phyloP scores from a whole-genome alignment of 2,113 vertebrate species.

The Paradoxurus hermaphroditus region DNA sequence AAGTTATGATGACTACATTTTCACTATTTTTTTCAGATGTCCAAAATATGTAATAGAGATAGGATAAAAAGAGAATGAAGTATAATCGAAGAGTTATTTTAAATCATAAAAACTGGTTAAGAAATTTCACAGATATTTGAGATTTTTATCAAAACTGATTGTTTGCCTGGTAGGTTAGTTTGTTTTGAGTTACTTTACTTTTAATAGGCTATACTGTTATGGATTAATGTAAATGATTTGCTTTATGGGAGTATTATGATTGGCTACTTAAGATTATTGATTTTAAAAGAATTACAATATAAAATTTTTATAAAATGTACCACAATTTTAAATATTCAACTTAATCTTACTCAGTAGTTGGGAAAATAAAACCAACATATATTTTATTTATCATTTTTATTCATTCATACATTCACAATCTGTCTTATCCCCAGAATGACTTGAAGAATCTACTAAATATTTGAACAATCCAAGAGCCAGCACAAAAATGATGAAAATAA shows the following conservation, averaged over 20 bases:
- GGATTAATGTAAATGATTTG: not conserved
- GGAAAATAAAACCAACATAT: not conserved
- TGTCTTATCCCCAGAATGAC: not conserved
- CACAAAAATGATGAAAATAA: slow-evolving; percentile 20
- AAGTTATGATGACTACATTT: not conserved
- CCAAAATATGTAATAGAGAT: not conserved
- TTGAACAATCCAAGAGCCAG: not conserved
- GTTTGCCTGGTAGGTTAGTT: not conserved
- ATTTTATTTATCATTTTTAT: slow-evolving; percentile 11
- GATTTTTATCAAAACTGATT: not conserved
- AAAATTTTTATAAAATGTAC: not conserved
- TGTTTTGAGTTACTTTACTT: not conserved
- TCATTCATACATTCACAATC: not conserved
- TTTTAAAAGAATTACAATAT: not conserved
- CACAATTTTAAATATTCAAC: not conserved
- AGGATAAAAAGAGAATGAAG: not conserved
- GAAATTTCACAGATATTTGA: not conserved
- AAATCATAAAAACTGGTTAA: not conserved
- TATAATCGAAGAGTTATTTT: not conserved
- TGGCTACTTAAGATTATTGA: not conserved
- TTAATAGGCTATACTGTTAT: not conserved
- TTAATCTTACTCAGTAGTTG: not conserved
- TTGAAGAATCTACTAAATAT: not conserved
- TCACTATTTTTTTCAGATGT: not conserved
- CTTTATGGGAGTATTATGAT: not conserved